Evolutionary conservation across 1,140 invertebrate species (phyloP).

Genomic region (Subanguina moxae): DNA sequence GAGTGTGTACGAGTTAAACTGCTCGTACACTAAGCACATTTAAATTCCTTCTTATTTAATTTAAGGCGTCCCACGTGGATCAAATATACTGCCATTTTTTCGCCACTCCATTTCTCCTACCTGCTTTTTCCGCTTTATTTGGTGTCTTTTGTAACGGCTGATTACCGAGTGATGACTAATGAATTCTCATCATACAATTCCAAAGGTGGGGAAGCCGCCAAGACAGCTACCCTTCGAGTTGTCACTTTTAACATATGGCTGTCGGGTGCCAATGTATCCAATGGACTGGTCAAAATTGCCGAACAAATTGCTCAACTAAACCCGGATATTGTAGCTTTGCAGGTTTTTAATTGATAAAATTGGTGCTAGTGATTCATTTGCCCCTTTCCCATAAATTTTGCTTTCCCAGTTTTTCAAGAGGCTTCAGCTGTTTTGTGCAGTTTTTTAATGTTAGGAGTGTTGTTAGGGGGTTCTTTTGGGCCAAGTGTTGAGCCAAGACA

Average conservation of each 20-base stretch:
- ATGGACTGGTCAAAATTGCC: slow-evolving; percentile 31
- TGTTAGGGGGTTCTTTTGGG: not conserved
- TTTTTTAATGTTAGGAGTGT: not conserved
- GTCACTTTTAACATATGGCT: slow-evolving; percentile 37
- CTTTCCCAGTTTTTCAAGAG: not conserved
- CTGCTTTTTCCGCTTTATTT: too few relatives aligned
- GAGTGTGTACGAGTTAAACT: too few relatives aligned
- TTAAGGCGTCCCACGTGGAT: too few relatives aligned
- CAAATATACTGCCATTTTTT: too few relatives aligned
- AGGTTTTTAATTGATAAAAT: slow-evolving; percentile 21
- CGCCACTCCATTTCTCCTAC: too few relatives aligned
- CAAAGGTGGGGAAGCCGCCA: too few relatives aligned
- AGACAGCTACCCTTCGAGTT: slow-evolving; percentile 2
- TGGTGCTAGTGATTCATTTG: not conserved
- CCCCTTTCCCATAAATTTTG: not conserved
- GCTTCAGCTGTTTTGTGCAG: too few relatives aligned
- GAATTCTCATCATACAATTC: too few relatives aligned
- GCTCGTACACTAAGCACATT: too few relatives aligned
- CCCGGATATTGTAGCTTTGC: slow-evolving; percentile 32
- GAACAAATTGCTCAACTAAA: slow-evolving; percentile 29
- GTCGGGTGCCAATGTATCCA: slow-evolving; percentile 14
- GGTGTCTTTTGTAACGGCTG: too few relatives aligned
- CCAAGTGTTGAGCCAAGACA: not conserved
- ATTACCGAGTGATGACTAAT: too few relatives aligned
- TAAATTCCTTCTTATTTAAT: too few relatives aligned